Conservation (phyloP, 2,888 invertebrate species). For the Eudasyphora cyanicolor region DNA sequence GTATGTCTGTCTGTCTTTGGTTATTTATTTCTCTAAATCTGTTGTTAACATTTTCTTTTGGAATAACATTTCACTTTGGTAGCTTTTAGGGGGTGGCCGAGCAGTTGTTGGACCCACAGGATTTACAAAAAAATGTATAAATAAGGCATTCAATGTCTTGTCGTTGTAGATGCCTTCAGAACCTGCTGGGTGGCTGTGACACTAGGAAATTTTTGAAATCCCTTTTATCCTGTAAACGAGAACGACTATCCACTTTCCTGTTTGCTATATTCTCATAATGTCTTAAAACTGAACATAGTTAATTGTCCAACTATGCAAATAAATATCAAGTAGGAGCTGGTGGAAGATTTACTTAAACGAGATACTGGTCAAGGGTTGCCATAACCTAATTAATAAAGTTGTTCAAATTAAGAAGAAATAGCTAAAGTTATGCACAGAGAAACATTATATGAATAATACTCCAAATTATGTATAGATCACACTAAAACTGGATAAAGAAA, state of each 20-base stretch:
- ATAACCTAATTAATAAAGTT: no score
- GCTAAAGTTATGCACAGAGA: no score
- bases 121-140: constrained; percentile 22
- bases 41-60: constrained; percentile 18
- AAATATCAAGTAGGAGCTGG: neutral
- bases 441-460: no score
- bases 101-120: constrained; percentile 6
- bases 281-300: constrained; percentile 23
- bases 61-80: constrained; percentile 27
- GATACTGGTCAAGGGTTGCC: no score
- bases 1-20: neutral
- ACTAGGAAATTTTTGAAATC: neutral
- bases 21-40: constrained; percentile 9
- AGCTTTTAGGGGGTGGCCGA: neutral
- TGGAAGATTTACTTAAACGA: no score
- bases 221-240: no score
- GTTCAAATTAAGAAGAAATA: no score
- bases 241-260: neutral
- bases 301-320: constrained; percentile 16
- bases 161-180: neutral
- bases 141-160: constrained; percentile 33
- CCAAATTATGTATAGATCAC: no score
- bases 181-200: constrained; percentile 5
- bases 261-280: constrained; percentile 9
- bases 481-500: no score